Percentiles rank a stretch among this genome's conserved stretches.
These are phyloP conservation scores for Himalopsyche anomala DNA, from an alignment of 2,888 invertebrate genomes.

Conservation along the genomic window DNA sequence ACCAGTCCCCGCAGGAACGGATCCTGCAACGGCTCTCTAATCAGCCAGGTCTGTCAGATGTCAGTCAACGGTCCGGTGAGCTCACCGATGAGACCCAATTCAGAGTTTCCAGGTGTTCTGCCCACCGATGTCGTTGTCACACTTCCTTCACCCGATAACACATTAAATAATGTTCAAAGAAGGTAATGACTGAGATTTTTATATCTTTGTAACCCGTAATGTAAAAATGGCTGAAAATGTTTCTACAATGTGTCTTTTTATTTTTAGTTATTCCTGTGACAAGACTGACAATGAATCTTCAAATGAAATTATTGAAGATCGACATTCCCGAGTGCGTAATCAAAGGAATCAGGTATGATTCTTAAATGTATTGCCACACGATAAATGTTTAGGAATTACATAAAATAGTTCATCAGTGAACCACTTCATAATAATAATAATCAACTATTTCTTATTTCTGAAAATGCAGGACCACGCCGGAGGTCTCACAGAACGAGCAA, in stretches of 20 bases:
- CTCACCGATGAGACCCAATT: slow-evolving; percentile 68
- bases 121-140: slow-evolving; percentile 76
- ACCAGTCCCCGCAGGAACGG: slow-evolving; percentile 68
- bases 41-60: slow-evolving; percentile 53
- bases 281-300: slow-evolving; percentile 65
- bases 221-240: neutral
- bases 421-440: neutral
- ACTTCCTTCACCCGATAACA: slow-evolving; percentile 71
- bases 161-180: slow-evolving; percentile 64
- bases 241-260: slow-evolving; percentile 17
- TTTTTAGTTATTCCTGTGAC: slow-evolving; percentile 65
- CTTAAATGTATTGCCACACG: too few species aligned
- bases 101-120: slow-evolving; percentile 75
- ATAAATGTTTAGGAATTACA: too few species aligned
- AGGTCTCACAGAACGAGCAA: slow-evolving; percentile 55
- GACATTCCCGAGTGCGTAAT: slow-evolving; percentile 59
- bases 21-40: slow-evolving; percentile 65
- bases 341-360: slow-evolving; percentile 62
- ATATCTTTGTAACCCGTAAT: slow-evolving; percentile 67
- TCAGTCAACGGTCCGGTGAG: slow-evolving; percentile 65
- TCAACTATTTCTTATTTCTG: neutral
- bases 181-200: slow-evolving; percentile 56
- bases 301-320: slow-evolving; percentile 65
- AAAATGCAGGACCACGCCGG: slow-evolving; percentile 52
- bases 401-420: neutral